Base-by-base conservation (phyloP, 1,140 invertebrate species). In the Drosophila gunungcola region DNA sequence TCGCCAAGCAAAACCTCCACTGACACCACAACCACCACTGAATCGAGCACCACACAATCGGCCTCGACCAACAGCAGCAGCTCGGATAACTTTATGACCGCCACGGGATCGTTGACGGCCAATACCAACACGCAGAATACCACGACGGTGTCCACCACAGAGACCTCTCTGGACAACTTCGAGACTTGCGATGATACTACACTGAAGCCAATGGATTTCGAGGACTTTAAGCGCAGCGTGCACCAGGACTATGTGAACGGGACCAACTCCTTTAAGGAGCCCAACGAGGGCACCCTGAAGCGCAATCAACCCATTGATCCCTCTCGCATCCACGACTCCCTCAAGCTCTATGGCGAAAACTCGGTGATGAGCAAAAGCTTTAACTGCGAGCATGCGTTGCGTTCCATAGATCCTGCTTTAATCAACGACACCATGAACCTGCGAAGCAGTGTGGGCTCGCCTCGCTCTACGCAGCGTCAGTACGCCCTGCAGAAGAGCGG, bases 221-320 rank as follows among this genome's bases (percentile, higher is more conserved):
- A 92, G 56, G 92, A 92, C 32, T 92, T 92, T 25, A 92, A 92
- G 53, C 80, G 90, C 21, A 92, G 91, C 21, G 86, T 92, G 1
- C 91, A 91, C 61, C 78, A 80, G 56, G 92, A 92, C 51, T 92
- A 89, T 65, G 82, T 92, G 0, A 92, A 91, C 68, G 91, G 91
- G 21, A 64, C 92, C 0, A 92, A 92, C 62, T 92, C 91, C 2
- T 88, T 92, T 43, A 86, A 88, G 65, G 89, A 91, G 13, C 83
- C 81, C 12, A 93, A 91, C 39, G 92, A 92, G 10, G 92, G 75
- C 53, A 93, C 92, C 4, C 58, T 93, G 5, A 93, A 93, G 73
- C 81, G 80, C 4, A 93, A 93, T 69, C 93, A 93, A 48, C 93
- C 93, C 7, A 93, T 93, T n/a, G 93, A 93, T 92, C 93, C 93